A percentile compares a stretch with the other conserved stretches of the same genome.
phyloP scores from a whole-genome alignment of 1,140 invertebrate species.

The Mamestra configurata region DNA sequence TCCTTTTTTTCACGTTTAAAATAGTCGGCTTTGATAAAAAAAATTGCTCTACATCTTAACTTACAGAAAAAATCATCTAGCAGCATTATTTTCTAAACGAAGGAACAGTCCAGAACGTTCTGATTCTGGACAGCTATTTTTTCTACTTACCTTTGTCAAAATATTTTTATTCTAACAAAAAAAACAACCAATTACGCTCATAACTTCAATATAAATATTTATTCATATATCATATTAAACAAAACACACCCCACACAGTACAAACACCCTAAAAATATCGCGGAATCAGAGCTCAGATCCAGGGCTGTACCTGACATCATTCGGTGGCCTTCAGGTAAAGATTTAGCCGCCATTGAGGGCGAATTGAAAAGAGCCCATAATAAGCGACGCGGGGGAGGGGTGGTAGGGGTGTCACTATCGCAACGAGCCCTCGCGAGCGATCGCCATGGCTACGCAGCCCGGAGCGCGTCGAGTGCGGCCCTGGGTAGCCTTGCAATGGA shows the following conservation, averaged over 20 bases:
- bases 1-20: neutral
- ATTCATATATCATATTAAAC: constrained; percentile 32
- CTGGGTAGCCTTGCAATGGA: constrained; percentile 86
- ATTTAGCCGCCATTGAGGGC: constrained; percentile 78
- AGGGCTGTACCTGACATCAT: constrained; percentile 58
- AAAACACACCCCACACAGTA: constrained; percentile 31
- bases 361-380: constrained; percentile 82
- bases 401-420: constrained; percentile 75
- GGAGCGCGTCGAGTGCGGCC: constrained; percentile 75
- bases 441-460: constrained; percentile 79
- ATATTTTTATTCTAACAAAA: neutral
- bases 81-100: too few species aligned
- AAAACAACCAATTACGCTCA: constrained; percentile 8
- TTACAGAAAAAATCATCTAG: too few species aligned
- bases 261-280: constrained; percentile 49
- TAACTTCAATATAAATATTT: neutral
- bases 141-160: too few species aligned
- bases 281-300: constrained; percentile 52
- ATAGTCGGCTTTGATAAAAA: too few species aligned
- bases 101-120: too few species aligned
- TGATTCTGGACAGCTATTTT: too few species aligned
- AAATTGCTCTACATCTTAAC: too few species aligned
- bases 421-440: constrained; percentile 77
- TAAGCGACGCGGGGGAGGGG: constrained; percentile 64
- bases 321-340: constrained; percentile 75